Percentiles rank a stretch among this genome's conserved stretches.
These are phyloP conservation scores for Atethmia centrago DNA, from an alignment of 2,888 invertebrate genomes.

Conservation along the genomic window DNA sequence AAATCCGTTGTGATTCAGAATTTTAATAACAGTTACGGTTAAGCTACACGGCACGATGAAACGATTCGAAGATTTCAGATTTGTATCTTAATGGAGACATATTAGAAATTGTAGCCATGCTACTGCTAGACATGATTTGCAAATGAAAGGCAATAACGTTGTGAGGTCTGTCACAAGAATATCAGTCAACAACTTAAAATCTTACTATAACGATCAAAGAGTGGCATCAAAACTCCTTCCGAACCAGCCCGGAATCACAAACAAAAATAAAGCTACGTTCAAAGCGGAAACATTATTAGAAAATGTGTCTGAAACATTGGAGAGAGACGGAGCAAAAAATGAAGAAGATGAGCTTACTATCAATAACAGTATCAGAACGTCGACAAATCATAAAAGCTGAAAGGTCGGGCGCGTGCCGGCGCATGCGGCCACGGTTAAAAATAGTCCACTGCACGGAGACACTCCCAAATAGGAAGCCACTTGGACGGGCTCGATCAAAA, in stretches of 20 bases:
- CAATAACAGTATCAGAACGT: conserved; percentile 77
- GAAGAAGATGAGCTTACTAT: conserved; percentile 69
- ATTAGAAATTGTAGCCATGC: conserved; percentile 40
- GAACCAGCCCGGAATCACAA: conserved; percentile 31
- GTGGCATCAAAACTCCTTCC: conserved; percentile 29
- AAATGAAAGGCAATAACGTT: neutral
- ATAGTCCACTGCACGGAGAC: conserved; percentile 82
- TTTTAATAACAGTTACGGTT: conserved; percentile 62
- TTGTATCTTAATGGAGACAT: conserved; percentile 46
- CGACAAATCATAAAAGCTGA: conserved; percentile 83
- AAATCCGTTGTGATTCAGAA: conserved; percentile 57
- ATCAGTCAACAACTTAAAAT: conserved; percentile 22
- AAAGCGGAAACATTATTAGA: conserved; percentile 64
- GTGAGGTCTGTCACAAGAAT: conserved; percentile 5
- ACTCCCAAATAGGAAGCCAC: conserved; percentile 85
- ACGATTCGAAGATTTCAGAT: conserved; percentile 53
- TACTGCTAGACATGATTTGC: conserved; percentile 2
- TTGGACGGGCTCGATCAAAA: conserved; percentile 75
- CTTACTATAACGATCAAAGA: conserved; percentile 52
- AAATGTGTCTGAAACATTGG: conserved; percentile 50
- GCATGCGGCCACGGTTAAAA: conserved; percentile 82
- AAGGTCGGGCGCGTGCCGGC: conserved; percentile 83
- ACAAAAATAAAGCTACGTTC: conserved; percentile 55
- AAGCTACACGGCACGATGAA: conserved; percentile 44
- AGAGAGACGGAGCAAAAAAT: conserved; percentile 58